Base-by-base conservation (phyloP, 1,140 invertebrate species). In the Dermatophagoides farinae region DNA sequence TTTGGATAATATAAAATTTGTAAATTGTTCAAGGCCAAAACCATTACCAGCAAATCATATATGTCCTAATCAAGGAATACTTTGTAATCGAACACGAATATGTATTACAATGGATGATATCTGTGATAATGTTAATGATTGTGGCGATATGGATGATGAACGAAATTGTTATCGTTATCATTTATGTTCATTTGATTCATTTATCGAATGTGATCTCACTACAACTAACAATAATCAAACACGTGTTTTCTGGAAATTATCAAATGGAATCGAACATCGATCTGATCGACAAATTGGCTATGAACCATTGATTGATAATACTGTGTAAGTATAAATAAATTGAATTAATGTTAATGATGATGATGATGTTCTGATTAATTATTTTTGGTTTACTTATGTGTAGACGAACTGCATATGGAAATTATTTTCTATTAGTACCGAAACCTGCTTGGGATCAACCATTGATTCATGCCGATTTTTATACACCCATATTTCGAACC, bases 111-210 rank as follows among this genome's bases (percentile, higher is more conserved):
- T 53, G 5, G 58, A 64, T 53, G 25, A 38, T 18, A 14, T 64
- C 9, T 88, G 88, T 71, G 85, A 91, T 71, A 81, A 84, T 9
- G 74, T 84, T 6, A 85, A 92, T 70, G 87, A 93, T 69, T 96
- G 91, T 44, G 53, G 25, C 14, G 53, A 55, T 25, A 25, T n/a
- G 12, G n/a, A 11, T 23, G 53, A 55, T 25, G 53, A 55, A 44
- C 39, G 10, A 25, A 23, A 14, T n/a, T 38, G 53, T 14, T 55
- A 55, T 23, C 11, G 23, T 12, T 55, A 12, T 12, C 10, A 5
- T 14, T n/a, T 14, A 39, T 55, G 53, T 25, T n/a, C 14, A 14
- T 55, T 55, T 55, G 25, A 55, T 14, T 20, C 10, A n/a, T 38
- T 23, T 4, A 39, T 38, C 2, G 11, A 12, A 4, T n/a, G 14